Evolutionary conservation across 2,113 vertebrate species (phyloP), one percentile per base, ranked within the genome.

Genomic region (Garra rufa): DNA sequence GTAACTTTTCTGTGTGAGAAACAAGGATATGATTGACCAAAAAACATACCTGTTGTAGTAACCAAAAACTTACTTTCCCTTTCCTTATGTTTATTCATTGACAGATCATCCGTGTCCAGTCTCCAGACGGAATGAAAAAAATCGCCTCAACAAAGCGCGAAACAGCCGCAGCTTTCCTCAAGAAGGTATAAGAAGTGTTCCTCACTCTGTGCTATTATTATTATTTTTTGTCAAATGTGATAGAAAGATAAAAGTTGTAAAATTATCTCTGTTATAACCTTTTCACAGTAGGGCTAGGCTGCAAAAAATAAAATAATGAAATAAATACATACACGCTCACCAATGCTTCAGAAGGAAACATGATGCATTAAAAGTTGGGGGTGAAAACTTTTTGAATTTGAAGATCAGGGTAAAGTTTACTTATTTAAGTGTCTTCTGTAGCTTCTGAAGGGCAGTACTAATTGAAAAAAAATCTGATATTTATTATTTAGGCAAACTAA

Each of bases 101-200:
- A 0, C 85, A 99, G 98, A 95, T 97, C 63, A 93, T 99, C 87
- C 96, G 98, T 0, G 96, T 99, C 57, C 98, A 99, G 91, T 99
- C 98, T 13, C 97, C 98, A 0, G 96, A 98, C 0, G 98, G 98
- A 44, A 97, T 99, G 93, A 99, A 95, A 91, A 96, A 98, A 83
- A 97, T 99, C 86, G 90, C 94, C 0, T 94, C 97, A 13, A 97
- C 96, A 0, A 99, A 99, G 91, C 92, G 97, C 21, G 98, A 99
- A 84, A 97, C 97, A 0, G 96, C 96, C 3, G 96, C 95, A 7
- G 92, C 95, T 0, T 98, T 99, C 92, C 86, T 99, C 59, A 99
- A 99, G 78, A 99, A 99, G 98, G 98, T 99, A 95, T 34, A 50
- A 48, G 26, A 6, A 1, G n/a, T n/a, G n/a, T n/a, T n/a, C 21